These are phyloP conservation scores for Drosophila kanekoi DNA, from an alignment of 2,888 invertebrate species.

Conservation along the genomic window DNA sequence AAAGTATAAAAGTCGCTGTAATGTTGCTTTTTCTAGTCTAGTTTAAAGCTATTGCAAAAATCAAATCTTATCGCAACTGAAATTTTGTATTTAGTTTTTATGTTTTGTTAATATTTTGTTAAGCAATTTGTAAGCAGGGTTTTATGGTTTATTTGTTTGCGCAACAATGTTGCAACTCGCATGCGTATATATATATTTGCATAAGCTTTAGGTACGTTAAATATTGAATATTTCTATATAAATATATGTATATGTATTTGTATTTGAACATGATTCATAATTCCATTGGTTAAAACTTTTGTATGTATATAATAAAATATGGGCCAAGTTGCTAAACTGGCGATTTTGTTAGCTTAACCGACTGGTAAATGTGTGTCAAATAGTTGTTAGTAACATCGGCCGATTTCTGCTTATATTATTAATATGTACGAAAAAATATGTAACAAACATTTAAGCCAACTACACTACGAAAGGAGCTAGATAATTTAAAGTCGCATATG, in stretches of 20 bases:
- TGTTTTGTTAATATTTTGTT: background rate
- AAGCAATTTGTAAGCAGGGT: slow-evolving; percentile 8
- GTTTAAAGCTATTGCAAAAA: slow-evolving; percentile 42
- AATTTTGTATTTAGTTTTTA: background rate
- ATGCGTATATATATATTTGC: slow-evolving; percentile 32
- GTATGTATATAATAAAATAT: slow-evolving; percentile 34
- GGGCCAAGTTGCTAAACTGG: slow-evolving; percentile 23
- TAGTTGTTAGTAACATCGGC: slow-evolving; percentile 36
- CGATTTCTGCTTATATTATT: slow-evolving; percentile 20
- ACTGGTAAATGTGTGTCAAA: slow-evolving; percentile 1
- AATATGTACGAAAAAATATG: slow-evolving; percentile 24
- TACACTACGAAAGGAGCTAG: slow-evolving; percentile 48
- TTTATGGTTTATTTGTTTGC: slow-evolving; percentile 1
- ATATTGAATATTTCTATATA: slow-evolving; percentile 4
- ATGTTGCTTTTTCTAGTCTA: slow-evolving; percentile 25
- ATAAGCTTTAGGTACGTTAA: slow-evolving; percentile 44
- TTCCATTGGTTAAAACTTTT: slow-evolving; percentile 17
- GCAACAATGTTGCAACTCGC: slow-evolving; percentile 28
- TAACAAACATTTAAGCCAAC: slow-evolving; percentile 33
- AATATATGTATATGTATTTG: slow-evolving; percentile 12
- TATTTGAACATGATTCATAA: slow-evolving; percentile 21
- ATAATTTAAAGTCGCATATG: slow-evolving; percentile 29
- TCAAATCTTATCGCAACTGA: slow-evolving; percentile 21
- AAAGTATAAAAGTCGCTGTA: slow-evolving; percentile 48
- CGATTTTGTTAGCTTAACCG: slow-evolving; percentile 8